Evolutionary conservation across 2,888 invertebrate genomes (phyloP).

Genomic region (Pachymerium ferrugineum): DNA sequence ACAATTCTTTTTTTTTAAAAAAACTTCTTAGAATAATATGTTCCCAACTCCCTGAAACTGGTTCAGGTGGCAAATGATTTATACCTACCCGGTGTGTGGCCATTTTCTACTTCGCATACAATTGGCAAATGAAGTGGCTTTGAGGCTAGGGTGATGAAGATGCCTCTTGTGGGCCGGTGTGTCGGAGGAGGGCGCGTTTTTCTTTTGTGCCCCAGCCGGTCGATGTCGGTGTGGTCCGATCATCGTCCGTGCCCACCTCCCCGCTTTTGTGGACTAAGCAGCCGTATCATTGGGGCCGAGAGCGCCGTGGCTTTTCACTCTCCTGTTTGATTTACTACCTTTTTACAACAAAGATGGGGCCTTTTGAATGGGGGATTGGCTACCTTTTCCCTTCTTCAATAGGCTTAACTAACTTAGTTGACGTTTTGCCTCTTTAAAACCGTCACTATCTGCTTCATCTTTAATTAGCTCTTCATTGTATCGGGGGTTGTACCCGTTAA

Average conservation of each 20-base stretch:
- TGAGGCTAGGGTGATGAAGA: slow-evolving; percentile 3
- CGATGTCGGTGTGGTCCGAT: slow-evolving; percentile 12
- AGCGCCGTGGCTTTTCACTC: not conserved
- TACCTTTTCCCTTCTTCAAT: not conserved
- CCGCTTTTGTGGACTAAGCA: slow-evolving; percentile 3
- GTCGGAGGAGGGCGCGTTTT: slow-evolving; percentile 1
- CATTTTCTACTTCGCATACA: not conserved
- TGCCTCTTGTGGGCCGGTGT: slow-evolving; percentile 2
- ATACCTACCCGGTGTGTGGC: not conserved
- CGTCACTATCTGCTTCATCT: not conserved
- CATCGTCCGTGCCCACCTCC: slow-evolving; percentile 11
- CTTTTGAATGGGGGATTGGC: not conserved
- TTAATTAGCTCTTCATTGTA: slow-evolving; percentile 4
- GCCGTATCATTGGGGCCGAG: slow-evolving; percentile 6
- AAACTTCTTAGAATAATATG: no score
- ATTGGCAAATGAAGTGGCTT: slow-evolving; percentile 10
- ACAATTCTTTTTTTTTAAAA: no score
- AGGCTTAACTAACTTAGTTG: not conserved
- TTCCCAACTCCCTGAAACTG: no score
- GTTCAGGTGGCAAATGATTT: slow-evolving; percentile 10
- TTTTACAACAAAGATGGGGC: not conserved
- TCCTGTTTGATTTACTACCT: not conserved
- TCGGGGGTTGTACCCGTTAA: not conserved
- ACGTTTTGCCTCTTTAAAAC: not conserved
- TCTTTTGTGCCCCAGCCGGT: not conserved